Evolutionary conservation across 2,888 invertebrate genomes (phyloP).

Genomic region (Papilio elwesi): DNA sequence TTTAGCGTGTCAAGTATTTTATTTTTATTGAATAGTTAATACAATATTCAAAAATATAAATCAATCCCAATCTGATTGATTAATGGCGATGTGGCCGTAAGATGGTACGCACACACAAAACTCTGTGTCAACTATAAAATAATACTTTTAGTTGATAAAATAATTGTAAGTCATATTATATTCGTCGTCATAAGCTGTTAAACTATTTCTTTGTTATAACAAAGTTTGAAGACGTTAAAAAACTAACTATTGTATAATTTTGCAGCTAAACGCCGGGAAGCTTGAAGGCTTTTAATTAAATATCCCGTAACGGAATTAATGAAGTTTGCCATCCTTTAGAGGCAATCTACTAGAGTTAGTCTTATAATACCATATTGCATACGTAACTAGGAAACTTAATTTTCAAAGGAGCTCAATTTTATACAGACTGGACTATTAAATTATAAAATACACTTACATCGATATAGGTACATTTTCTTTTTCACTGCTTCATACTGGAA

Average conservation of each 20-base stretch:
- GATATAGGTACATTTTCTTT: background rate
- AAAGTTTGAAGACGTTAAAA: constrained; percentile 30
- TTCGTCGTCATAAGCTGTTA: background rate
- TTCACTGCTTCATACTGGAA: too few relatives aligned
- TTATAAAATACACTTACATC: background rate
- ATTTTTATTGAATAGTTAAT: too few relatives aligned
- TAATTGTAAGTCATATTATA: too few relatives aligned
- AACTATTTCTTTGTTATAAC: constrained; percentile 13
- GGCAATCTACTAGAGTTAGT: constrained; percentile 36
- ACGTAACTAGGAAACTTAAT: constrained; percentile 13
- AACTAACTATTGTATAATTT: constrained; percentile 35
- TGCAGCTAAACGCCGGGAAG: constrained; percentile 33
- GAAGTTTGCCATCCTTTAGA: constrained; percentile 35
- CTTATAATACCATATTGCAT: constrained; percentile 29
- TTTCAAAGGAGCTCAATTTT: background rate
- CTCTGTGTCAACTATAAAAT: too few relatives aligned
- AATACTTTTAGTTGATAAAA: too few relatives aligned
- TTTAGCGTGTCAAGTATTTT: too few relatives aligned
- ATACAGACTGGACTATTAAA: background rate
- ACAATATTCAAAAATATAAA: too few relatives aligned
- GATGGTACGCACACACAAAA: too few relatives aligned
- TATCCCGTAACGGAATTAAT: constrained; percentile 38
- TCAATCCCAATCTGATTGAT: too few relatives aligned
- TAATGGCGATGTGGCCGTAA: too few relatives aligned
- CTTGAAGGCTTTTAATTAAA: constrained; percentile 38